phyloP scores from a whole-genome alignment of 2,113 vertebrate genomes.

The Leucoraja erinaceus region DNA sequence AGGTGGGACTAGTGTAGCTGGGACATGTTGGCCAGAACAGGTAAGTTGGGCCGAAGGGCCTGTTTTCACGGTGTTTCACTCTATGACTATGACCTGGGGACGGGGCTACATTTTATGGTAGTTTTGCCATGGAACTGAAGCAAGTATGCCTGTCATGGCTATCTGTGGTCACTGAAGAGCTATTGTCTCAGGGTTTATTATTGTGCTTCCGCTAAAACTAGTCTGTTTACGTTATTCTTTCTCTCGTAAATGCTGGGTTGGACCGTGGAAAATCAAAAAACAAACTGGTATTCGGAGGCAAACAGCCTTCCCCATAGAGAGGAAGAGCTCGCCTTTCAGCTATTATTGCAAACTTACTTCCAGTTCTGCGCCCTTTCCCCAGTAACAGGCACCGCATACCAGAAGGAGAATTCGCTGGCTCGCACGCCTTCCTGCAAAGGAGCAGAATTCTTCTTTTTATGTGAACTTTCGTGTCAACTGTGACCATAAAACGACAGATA shows the following conservation, averaged over 20 bases:
- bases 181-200: background rate
- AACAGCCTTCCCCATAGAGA: conserved; percentile 45
- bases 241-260: conserved; percentile 46
- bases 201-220: background rate
- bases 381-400: conserved; percentile 49
- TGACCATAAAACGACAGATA: conserved; percentile 26
- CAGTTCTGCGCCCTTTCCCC: conserved; percentile 56
- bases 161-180: background rate
- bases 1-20: too few species aligned
- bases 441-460: conserved; percentile 21
- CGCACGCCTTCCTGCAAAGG: conserved; percentile 18
- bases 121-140: background rate
- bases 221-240: conserved; percentile 25
- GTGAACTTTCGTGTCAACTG: conserved; percentile 11
- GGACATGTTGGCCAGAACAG: too few species aligned
- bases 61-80: too few species aligned
- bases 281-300: conserved; percentile 52
- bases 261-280: conserved; percentile 60
- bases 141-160: background rate
- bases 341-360: conserved; percentile 56
- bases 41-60: too few species aligned
- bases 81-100: background rate
- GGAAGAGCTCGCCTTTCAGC: conserved; percentile 45
- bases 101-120: background rate
- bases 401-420: background rate